Percentiles rank a stretch among this genome's conserved stretches.
Conservation (phyloP, 2,888 invertebrate species). For the Cheiracanthium punctorium region DNA sequence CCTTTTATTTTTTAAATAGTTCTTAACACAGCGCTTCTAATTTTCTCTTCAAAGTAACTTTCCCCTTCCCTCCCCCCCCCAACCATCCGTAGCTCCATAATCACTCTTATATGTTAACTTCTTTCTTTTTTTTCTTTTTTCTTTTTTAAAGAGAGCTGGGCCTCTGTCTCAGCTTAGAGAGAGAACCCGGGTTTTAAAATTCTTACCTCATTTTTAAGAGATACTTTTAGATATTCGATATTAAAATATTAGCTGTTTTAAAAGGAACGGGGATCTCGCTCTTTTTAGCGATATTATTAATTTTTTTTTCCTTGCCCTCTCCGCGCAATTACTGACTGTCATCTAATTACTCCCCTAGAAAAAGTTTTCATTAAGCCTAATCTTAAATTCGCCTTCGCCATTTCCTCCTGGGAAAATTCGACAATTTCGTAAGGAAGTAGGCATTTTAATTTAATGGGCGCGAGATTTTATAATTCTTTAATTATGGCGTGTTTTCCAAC, state of each 20-base stretch:
- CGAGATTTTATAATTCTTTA: slow-evolving; percentile 13
- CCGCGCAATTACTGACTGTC: slow-evolving; percentile 5
- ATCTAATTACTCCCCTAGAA: not conserved
- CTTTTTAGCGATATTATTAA: not conserved
- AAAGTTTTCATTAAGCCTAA: slow-evolving; percentile 8
- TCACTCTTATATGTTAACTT: not conserved
- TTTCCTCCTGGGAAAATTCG: not conserved
- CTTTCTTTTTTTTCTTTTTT: no score
- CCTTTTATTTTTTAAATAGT: no score
- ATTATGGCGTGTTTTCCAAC: not conserved
- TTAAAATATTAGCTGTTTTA: not conserved
- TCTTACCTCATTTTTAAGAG: not conserved
- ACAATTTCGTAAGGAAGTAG: not conserved
- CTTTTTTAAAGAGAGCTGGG: no score
- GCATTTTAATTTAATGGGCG: slow-evolving; percentile 13
- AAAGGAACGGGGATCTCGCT: not conserved
- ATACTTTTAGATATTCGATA: not conserved
- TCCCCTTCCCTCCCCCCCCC: no score
- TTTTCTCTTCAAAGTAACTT: not conserved
- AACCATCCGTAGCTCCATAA: not conserved
- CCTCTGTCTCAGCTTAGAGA: not conserved
- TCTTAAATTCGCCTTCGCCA: not conserved
- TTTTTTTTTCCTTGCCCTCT: no score
- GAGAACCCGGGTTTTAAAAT: not conserved
- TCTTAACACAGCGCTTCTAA: not conserved